These are phyloP conservation scores for Nomada hirtipes DNA, from an alignment of 2,888 invertebrate genomes.

Conservation along the genomic window DNA sequence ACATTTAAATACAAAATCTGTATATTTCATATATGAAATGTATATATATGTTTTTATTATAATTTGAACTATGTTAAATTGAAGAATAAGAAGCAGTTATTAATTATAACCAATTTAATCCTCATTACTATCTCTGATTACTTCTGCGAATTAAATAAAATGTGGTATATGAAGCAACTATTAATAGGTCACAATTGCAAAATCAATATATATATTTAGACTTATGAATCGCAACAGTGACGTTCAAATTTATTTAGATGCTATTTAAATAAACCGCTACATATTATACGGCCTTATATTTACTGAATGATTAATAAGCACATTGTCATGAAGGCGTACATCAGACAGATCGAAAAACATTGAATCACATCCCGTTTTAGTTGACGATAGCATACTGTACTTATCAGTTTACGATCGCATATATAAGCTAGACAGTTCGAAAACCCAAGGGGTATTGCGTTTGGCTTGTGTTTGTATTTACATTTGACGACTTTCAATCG, in stretches of 20 bases:
- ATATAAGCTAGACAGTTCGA: conserved; percentile 8
- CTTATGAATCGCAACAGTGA: no score
- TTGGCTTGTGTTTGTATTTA: not conserved
- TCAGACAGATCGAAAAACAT: conserved; percentile 12
- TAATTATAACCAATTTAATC: no score
- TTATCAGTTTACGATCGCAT: conserved; percentile 22
- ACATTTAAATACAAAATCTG: no score
- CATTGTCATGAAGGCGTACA: not conserved
- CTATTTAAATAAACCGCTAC: not conserved
- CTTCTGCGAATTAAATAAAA: no score
- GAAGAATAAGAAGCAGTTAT: no score
- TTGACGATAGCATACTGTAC: not conserved
- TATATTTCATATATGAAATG: no score
- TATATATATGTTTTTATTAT: no score
- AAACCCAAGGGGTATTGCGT: not conserved
- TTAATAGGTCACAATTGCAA: no score
- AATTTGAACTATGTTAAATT: no score
- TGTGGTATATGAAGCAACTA: no score
- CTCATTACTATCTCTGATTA: no score
- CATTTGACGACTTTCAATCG: not conserved
- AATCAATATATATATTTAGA: no score
- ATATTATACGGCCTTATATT: conserved; percentile 3
- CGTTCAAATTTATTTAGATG: not conserved
- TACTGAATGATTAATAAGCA: conserved; percentile 6
- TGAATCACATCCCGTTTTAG: not conserved